Base-by-base conservation (phyloP, 2,888 invertebrate species). In the Calephelis perditalis region DNA sequence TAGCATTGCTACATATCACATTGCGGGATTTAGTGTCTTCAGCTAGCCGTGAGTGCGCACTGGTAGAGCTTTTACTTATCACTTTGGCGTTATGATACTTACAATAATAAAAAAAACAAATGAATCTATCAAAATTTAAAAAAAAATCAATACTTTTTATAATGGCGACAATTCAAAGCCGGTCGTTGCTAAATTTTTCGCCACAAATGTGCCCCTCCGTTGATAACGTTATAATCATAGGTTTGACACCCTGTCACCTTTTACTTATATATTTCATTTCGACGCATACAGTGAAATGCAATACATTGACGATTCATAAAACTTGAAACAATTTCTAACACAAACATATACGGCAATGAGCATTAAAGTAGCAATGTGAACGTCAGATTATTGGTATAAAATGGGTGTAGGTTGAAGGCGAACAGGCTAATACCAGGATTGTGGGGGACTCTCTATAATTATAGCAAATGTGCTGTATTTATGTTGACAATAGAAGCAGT, bases 181-280 rank as follows among this genome's bases (percentile, higher is more conserved):
- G 62, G 60, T 59, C 52, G 59, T 65, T 67, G 66, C 75, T 75
- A 75, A 76, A 76, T 82, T 82, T 83, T 82, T 78, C 75, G 71
- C 82, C 81, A 78, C 83, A 83, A 77, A 76, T 74, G 77, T 77
- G 73, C 77, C 79, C 81, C 82, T 78, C 75, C 68, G 74, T 73
- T 84, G 83, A 84, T 86, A 82, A 82, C 76, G 74, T 77, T 77
- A 77, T 88, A 88, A 88, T 86, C 83, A 88, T 86, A 85, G 86
- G 86, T 85, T 85, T 84, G 83, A 78, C 84, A 82, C 84, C 83
- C 82, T 70, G 69, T 65, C 69, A 67, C 67, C 71, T 67, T 68
- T 62, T 67, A 68, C 64, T 58, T 62, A 49, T 26, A 15, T 12
- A 49, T 26, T 26, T 49, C 9, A 9, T 26, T 26, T 26, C 49